Evolutionary conservation across 2,888 invertebrate species (phyloP).

Genomic region (Caenorhabditis sp.): DNA sequence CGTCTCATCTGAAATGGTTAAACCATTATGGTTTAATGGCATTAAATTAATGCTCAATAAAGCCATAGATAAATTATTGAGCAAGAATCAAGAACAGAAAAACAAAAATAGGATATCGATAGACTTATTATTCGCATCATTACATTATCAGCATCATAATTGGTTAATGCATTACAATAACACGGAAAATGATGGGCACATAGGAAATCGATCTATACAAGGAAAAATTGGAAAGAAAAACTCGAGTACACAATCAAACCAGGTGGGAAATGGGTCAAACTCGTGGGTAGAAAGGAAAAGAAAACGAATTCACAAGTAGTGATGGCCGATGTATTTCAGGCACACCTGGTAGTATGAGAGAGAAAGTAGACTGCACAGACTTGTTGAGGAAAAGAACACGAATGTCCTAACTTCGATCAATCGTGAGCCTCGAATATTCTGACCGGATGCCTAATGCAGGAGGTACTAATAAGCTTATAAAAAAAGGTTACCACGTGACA

Average conservation of each 20-base stretch:
- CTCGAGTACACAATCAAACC: conserved; percentile 4
- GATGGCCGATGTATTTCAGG: conserved; percentile 20
- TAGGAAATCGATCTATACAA: conserved; percentile 36
- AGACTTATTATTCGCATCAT: conserved; percentile 33
- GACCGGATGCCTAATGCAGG: not conserved
- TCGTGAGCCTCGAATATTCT: too few relatives aligned
- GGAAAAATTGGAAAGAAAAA: conserved; percentile 7
- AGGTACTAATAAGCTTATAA: conserved; percentile 1
- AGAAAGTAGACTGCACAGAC: too few relatives aligned
- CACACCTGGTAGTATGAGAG: not conserved
- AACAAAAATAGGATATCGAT: not conserved
- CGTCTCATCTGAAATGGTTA: conserved; percentile 13
- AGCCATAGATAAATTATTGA: conserved; percentile 15
- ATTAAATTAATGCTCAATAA: too few relatives aligned
- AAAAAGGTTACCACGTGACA: conserved; percentile 16
- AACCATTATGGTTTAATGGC: too few relatives aligned
- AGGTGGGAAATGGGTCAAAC: conserved; percentile 30
- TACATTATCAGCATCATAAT: conserved; percentile 18
- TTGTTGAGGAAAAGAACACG: too few relatives aligned
- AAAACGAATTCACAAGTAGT: conserved; percentile 34
- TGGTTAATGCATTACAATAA: conserved; percentile 13
- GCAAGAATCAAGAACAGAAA: not conserved
- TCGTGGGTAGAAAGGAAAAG: conserved; percentile 12
- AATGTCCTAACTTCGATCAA: too few relatives aligned
- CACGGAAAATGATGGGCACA: conserved; percentile 2